Base-by-base conservation (phyloP, 1,140 invertebrate species). In the Luehdorfia chinensis region DNA sequence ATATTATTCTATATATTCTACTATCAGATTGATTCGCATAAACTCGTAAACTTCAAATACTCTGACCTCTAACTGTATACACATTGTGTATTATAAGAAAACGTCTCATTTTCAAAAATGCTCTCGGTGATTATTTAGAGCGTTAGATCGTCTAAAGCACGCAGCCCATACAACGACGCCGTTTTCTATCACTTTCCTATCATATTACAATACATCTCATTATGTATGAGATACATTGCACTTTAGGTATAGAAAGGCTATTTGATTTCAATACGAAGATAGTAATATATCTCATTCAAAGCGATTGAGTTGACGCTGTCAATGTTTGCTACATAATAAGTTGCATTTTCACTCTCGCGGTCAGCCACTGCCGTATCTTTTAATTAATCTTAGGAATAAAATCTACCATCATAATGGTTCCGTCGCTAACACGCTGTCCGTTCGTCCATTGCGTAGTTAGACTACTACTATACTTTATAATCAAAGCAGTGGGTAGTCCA, bases 351-450 rank as follows among this genome's bases (percentile, higher is more conserved):
- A 79, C 72, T 83, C 72, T 81, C 66, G 55, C 50, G 50, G 59
- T 55, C 65, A 49, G 69, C 57, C 61, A 66, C 59, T 55, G 60
- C 52, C 66, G 57, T 85, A 85, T 85, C 78, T 79, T 85, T 85
- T 83, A 85, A 85, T 85, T 85, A 85, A 85, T 85, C 81, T 85
- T 21, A 63, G 74, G 68, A 78, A 81, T 76, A 85, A 76, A 81
- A 85, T 84, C 70, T 77, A 75, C 66, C 59, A 59, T 71, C 65
- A 59, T 77, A 75, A 78, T 74, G 63, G 70, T 75, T 66, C 66
- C 58, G 69, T 77, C 69, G 63, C 63, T 67, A 61, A 63, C 68
- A 66, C 60, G 63, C 57, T 58, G 60, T 66, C 47, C 47, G 50
- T 61, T 60, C 41, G 49, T 58, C 48, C 50, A 53, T 69, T 67